These are phyloP conservation scores for Amorpha juglandis DNA, from an alignment of 2,888 invertebrate genomes.

Conservation along the genomic window DNA sequence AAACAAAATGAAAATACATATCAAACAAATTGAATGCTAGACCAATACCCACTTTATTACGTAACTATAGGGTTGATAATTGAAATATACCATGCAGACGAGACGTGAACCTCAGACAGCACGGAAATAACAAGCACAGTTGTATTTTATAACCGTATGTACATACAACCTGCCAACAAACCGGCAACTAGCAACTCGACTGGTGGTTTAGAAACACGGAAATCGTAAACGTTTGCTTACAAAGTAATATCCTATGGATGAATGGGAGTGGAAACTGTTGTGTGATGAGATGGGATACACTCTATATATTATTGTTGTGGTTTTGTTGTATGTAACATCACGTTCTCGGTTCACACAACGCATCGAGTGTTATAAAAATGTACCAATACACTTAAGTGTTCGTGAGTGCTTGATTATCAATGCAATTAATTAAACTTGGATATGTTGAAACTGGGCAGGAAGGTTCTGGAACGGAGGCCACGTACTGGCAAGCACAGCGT, in stretches of 20 bases:
- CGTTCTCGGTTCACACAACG: neutral
- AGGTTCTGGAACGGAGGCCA: too few species aligned
- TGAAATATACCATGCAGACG: neutral
- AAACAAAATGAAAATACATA: neutral
- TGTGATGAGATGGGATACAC: constrained; percentile 30
- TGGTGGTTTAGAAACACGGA: constrained; percentile 25
- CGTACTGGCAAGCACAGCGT: too few species aligned
- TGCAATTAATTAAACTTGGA: too few species aligned
- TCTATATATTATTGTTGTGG: constrained; percentile 12
- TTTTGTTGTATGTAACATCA: neutral
- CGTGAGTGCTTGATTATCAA: too few species aligned
- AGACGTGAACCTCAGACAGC: constrained; percentile 1
- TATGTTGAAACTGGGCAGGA: too few species aligned
- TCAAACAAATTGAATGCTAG: neutral
- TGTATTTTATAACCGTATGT: constrained; percentile 11
- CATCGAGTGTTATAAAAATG: neutral
- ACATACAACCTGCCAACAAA: constrained; percentile 5
- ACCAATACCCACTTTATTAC: neutral
- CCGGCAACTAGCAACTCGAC: constrained; percentile 5
- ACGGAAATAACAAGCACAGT: constrained; percentile 47
- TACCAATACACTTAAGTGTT: too few species aligned
- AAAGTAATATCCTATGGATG: constrained; percentile 38
- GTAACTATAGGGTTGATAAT: constrained; percentile 1
- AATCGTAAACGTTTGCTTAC: constrained; percentile 27
- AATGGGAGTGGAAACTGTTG: constrained; percentile 35